phyloP scores from a whole-genome alignment of 2,113 vertebrate species.

The Entomyzon cyanotis region DNA sequence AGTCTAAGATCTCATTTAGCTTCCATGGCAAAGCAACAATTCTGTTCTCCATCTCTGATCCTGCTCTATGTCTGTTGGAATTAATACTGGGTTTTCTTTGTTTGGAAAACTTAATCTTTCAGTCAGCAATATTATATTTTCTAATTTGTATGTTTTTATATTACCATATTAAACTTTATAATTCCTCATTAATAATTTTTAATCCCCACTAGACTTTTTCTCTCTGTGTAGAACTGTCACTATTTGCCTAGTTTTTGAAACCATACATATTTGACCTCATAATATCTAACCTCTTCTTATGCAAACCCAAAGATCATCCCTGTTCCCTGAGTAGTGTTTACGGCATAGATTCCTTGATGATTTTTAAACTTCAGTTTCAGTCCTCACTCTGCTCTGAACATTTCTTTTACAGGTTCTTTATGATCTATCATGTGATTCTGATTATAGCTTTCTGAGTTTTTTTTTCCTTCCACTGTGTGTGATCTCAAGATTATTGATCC shows the following conservation, averaged over 20 bases:
- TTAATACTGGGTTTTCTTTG: not conserved
- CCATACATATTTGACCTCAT: not conserved
- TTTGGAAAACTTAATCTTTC: not conserved
- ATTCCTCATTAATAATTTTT: not conserved
- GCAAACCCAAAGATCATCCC: not conserved
- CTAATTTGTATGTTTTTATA: not conserved
- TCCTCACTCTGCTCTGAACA: not conserved
- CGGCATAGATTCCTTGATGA: not conserved
- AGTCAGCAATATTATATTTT: not conserved
- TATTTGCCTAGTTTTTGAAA: not conserved
- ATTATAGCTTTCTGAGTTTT: not conserved
- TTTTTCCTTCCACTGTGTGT: not conserved
- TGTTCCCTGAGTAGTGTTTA: not conserved
- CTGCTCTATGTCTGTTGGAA: not conserved
- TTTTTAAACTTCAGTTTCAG: not conserved
- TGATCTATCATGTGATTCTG: not conserved
- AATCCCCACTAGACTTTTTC: not conserved
- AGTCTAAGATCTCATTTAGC: not conserved
- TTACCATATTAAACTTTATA: not conserved
- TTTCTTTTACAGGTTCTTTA: not conserved
- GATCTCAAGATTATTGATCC: constrained; percentile 26
- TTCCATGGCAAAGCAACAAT: not conserved
- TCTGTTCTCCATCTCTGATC: not conserved
- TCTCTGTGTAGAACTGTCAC: not conserved
- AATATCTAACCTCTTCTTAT: not conserved